phyloP scores from a whole-genome alignment of 2,797 vertebrate species.

The Accipiter fasciatus region DNA sequence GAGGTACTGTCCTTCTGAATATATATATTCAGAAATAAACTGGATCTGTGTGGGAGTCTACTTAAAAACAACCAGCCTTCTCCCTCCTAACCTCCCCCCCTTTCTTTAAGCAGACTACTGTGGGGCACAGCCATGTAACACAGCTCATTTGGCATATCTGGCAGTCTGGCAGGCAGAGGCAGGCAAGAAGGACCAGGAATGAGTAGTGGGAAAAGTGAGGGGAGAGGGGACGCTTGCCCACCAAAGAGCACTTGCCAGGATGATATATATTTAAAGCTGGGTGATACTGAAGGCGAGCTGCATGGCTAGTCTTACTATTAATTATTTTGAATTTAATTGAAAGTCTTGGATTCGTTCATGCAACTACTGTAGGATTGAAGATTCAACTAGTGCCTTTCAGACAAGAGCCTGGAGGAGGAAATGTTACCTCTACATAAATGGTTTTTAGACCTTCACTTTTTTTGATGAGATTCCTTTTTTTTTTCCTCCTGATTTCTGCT shows the following conservation, averaged over 20 bases:
- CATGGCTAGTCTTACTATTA: neutral
- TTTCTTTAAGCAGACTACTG: neutral
- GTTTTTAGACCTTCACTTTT: neutral
- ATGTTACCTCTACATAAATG: neutral
- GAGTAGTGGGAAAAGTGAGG: neutral
- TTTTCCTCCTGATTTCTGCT: neutral
- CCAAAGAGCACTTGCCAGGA: neutral
- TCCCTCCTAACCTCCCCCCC: neutral
- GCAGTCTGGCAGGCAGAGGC: neutral
- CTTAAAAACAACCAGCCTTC: neutral
- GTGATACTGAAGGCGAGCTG: neutral
- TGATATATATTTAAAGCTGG: neutral
- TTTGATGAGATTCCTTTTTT: neutral
- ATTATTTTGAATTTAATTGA: neutral
- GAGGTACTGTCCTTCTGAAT: neutral
- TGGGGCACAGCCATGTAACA: rapidly evolving
- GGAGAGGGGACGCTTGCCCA: neutral
- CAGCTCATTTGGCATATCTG: neutral
- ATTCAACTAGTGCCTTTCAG: neutral
- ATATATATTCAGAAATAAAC: neutral
- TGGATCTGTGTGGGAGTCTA: neutral
- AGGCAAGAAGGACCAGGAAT: neutral
- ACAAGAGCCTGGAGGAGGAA: neutral
- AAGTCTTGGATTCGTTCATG: neutral
- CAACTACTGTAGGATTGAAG: neutral